A percentile compares a stretch with the other conserved stretches of the same genome.
Conservation (phyloP, 2,888 invertebrate genomes). For the Coleophora deauratella region DNA sequence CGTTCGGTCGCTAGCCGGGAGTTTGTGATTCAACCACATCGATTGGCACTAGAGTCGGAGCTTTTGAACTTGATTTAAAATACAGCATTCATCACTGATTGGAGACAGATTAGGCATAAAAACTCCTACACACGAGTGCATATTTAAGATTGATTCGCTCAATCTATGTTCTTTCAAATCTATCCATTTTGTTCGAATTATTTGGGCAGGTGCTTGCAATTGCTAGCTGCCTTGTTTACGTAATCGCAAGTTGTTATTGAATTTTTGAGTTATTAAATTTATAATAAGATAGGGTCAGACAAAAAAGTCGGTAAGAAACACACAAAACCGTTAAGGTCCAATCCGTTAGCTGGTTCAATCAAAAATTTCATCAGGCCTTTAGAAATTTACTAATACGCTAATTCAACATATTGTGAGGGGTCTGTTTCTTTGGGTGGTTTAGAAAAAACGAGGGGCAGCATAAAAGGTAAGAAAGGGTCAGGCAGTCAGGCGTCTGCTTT, state of each 20-base stretch:
- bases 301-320: slow-evolving; percentile 34
- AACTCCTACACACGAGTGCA: not conserved
- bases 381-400: slow-evolving; percentile 70
- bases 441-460: slow-evolving; percentile 64
- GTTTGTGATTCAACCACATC: slow-evolving; percentile 47
- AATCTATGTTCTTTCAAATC: not conserved
- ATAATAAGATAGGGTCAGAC: slow-evolving; percentile 27
- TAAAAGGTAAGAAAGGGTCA: slow-evolving; percentile 72
- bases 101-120: slow-evolving; percentile 23
- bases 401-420: slow-evolving; percentile 71
- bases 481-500: slow-evolving; percentile 67
- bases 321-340: slow-evolving; percentile 60
- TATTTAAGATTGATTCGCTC: too few species aligned
- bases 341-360: slow-evolving; percentile 68
- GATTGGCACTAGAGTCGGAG: slow-evolving; percentile 62
- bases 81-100: slow-evolving; percentile 26
- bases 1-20: slow-evolving; percentile 39
- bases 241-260: slow-evolving; percentile 12
- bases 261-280: slow-evolving; percentile 33
- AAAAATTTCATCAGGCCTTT: slow-evolving; percentile 68
- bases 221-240: not conserved
- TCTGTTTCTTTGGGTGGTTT: slow-evolving; percentile 32
- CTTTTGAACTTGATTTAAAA: slow-evolving; percentile 39
- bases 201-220: slow-evolving; percentile 3
- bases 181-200: not conserved